phyloP scores from a whole-genome alignment of 2,888 invertebrate species.

The Nomada ruficornis region DNA sequence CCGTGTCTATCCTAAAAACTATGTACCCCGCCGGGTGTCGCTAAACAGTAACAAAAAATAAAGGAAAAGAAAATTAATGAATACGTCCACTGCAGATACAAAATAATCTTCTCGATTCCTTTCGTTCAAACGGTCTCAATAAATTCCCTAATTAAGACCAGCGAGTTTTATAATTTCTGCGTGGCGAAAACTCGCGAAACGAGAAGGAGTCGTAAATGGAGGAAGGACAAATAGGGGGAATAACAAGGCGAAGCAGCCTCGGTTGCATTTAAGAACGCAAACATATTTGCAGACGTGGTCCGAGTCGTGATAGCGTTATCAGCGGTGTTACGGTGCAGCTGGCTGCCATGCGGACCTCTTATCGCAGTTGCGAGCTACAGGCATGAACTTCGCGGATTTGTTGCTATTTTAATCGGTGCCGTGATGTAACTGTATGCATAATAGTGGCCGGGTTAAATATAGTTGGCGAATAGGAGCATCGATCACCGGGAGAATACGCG shows the following conservation, averaged over 20 bases:
- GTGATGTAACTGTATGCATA: constrained; percentile 69
- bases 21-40: too few relatives aligned
- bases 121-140: too few relatives aligned
- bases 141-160: too few relatives aligned
- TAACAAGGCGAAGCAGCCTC: constrained; percentile 50
- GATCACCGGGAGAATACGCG: constrained; percentile 7
- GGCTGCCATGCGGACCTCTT: constrained; percentile 43
- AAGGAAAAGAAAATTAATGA: too few relatives aligned
- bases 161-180: too few relatives aligned
- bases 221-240: constrained; percentile 37
- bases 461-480: constrained; percentile 33
- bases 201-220: background rate
- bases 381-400: constrained; percentile 60
- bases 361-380: constrained; percentile 27
- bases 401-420: constrained; percentile 67
- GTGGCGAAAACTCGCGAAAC: background rate
- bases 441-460: constrained; percentile 64
- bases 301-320: constrained; percentile 65
- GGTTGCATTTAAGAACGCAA: constrained; percentile 49
- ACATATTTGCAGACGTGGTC: constrained; percentile 66
- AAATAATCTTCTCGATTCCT: too few relatives aligned
- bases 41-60: too few relatives aligned
- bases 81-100: too few relatives aligned
- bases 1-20: too few relatives aligned
- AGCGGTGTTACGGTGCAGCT: constrained; percentile 63